These are phyloP conservation scores for Actinostola sp. DNA, from an alignment of 92 coral and sea anemone genomes.

Conservation along the genomic window DNA sequence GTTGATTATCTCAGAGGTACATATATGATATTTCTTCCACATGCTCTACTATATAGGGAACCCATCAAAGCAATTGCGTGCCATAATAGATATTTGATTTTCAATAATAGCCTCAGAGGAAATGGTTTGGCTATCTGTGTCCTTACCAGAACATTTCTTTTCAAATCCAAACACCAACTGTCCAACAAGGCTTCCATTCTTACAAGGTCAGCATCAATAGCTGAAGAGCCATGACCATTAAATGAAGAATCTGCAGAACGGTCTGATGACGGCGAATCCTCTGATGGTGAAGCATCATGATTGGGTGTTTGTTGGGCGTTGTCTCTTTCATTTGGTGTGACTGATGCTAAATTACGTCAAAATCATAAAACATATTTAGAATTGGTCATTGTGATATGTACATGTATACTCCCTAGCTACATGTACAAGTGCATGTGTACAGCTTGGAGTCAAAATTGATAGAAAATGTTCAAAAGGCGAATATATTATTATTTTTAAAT, in stretches of 20 bases:
- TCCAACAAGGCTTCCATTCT: constrained; percentile 93
- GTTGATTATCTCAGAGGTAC: too few relatives aligned
- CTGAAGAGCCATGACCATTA: constrained; percentile 71
- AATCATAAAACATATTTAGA: not conserved
- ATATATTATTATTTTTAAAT: too few relatives aligned
- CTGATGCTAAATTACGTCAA: not conserved
- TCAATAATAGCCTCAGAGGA: too few relatives aligned
- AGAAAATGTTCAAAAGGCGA: too few relatives aligned
- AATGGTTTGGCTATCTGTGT: too few relatives aligned
- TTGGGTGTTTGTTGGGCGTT: not conserved
- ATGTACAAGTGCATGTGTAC: too few relatives aligned
- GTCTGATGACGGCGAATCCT: constrained; percentile 64
- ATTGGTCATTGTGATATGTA: not conserved
- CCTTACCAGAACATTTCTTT: constrained; percentile 90
- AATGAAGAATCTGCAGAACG: constrained; percentile 70
- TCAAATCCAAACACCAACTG: constrained; percentile 94
- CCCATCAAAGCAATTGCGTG: too few relatives aligned
- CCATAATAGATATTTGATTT: too few relatives aligned
- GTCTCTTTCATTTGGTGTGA: constrained; percentile 20
- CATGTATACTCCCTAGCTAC: not conserved
- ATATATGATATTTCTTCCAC: too few relatives aligned
- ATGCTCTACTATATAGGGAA: too few relatives aligned
- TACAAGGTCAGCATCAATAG: constrained; percentile 87
- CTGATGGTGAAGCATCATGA: constrained; percentile 36
- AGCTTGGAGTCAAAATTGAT: too few relatives aligned